A percentile compares a stretch with the other conserved stretches of the same genome.
Evolutionary conservation across 2,888 invertebrate genomes (phyloP).

Genomic region (Orchesellides sinensis): DNA sequence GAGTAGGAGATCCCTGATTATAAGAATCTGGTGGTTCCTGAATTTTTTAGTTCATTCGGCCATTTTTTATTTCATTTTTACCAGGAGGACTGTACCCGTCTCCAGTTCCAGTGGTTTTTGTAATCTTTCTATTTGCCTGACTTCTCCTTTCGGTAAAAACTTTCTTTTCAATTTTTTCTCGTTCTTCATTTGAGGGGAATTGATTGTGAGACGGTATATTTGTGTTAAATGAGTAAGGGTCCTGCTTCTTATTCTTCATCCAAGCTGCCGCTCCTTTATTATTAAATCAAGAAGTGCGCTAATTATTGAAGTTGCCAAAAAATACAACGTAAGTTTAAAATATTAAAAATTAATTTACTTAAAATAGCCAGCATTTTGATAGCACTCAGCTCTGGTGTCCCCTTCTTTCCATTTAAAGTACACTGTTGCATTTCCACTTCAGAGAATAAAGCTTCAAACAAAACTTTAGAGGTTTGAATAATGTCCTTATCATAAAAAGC

Average conservation of each 20-base stretch:
- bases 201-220: conserved; percentile 53
- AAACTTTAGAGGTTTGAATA: conserved; percentile 60
- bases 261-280: conserved; percentile 61
- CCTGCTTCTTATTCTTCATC: conserved; percentile 67
- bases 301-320: not conserved
- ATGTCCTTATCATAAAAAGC: conserved; percentile 65
- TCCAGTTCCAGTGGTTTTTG: conserved; percentile 31
- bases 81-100: conserved; percentile 22
- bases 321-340: not conserved
- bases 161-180: conserved; percentile 68
- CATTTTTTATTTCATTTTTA: not conserved
- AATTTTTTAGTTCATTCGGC: no score
- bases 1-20: conserved; percentile 38
- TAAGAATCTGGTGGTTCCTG: conserved; percentile 25
- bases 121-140: conserved; percentile 64
- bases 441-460: conserved; percentile 63
- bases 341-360: conserved; percentile 21
- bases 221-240: conserved; percentile 63
- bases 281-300: not conserved
- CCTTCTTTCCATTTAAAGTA: conserved; percentile 64
- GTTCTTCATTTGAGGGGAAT: conserved; percentile 61
- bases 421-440: conserved; percentile 62
- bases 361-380: conserved; percentile 65
- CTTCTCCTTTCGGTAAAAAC: conserved; percentile 65
- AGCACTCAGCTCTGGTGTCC: conserved; percentile 54